Evolutionary conservation across 2,888 invertebrate species (phyloP), one percentile per base, ranked within the genome.

Genomic region (Perdita meconis): DNA sequence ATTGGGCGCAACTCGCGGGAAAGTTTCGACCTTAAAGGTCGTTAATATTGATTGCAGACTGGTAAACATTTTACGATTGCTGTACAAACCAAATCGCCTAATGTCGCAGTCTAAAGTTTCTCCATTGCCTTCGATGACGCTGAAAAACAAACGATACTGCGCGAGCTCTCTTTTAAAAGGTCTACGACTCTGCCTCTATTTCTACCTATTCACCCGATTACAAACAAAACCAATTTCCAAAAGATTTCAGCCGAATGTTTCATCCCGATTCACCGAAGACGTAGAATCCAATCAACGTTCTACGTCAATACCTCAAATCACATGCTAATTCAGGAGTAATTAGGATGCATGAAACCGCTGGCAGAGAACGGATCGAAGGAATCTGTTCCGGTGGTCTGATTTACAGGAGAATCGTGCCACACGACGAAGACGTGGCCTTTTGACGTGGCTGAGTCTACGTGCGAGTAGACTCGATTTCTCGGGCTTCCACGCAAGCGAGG

Each of bases 401-500:
- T n/a, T n/a, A n/a, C 42, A 57, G 51, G 57, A 6, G 40, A 36
- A 53, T 64, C 26, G 12, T 40, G 1, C 56, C 47, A 34, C 55
- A 51, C 51, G 57, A 70, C 36, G 53, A 26, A 12, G 30, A 40
- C 59, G 53, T 57, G 22, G 50, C 26, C 40, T 67, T 65, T 68
- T 40, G 40, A 56, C 57, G 38, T 42, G 40, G n/a, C n/a, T 10
- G 5, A 36, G 19, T 38, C 22, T 34, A 19, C 36, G 30, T 56
- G n/a, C 34, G 38, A 53, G 53, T 47, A 12, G 16, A 47, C 64
- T 50, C 53, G 59, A 83, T 75, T 84, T 80, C 75, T 78, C 66
- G 68, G 78, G 80, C 82, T 82, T 82, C 84, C 76, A 78, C 74
- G 69, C 77, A 72, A 81, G 80, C 72, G 73, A 78, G 71, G 69